Percentiles rank a stretch among this genome's conserved stretches.
These are phyloP conservation scores for Stenichneumon culpator DNA, from an alignment of 2,888 invertebrate species.

Conservation along the genomic window DNA sequence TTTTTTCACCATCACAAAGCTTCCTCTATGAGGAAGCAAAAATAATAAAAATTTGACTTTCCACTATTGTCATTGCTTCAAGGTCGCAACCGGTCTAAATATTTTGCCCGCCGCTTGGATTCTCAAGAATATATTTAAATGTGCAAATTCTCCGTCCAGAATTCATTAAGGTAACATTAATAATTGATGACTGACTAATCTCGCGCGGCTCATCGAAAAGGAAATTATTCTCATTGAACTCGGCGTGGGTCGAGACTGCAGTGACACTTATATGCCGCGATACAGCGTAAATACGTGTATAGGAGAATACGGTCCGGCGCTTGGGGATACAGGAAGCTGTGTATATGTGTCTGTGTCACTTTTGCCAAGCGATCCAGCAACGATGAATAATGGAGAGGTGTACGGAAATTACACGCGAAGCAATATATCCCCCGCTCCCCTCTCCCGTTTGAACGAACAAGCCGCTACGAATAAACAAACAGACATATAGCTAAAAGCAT, in stretches of 20 bases:
- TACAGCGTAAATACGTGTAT: background rate
- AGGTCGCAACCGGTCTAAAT: no score
- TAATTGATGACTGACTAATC: slow-evolving; percentile 20
- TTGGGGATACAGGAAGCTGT: background rate
- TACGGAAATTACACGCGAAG: slow-evolving; percentile 42
- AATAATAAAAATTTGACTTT: no score
- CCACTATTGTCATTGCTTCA: no score
- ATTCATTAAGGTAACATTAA: slow-evolving; percentile 33
- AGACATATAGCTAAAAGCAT: background rate
- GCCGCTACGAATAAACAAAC: slow-evolving; percentile 18
- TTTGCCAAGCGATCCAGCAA: background rate
- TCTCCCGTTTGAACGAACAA: slow-evolving; percentile 11
- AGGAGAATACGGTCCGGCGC: background rate
- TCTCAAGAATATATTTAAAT: background rate
- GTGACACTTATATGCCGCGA: background rate
- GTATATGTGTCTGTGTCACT: background rate
- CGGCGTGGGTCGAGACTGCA: slow-evolving; percentile 21
- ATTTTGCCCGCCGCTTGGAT: no score
- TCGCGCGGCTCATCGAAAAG: slow-evolving; percentile 16
- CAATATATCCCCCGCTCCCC: slow-evolving; percentile 11
- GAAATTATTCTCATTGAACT: slow-evolving; percentile 35
- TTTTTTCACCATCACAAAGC: no score
- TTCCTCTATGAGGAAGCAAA: no score
- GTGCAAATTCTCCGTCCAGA: background rate
- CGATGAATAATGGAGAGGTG: slow-evolving; percentile 40